Conservation (phyloP, 2,797 vertebrate species). For the Hoplostethus atlanticus region DNA sequence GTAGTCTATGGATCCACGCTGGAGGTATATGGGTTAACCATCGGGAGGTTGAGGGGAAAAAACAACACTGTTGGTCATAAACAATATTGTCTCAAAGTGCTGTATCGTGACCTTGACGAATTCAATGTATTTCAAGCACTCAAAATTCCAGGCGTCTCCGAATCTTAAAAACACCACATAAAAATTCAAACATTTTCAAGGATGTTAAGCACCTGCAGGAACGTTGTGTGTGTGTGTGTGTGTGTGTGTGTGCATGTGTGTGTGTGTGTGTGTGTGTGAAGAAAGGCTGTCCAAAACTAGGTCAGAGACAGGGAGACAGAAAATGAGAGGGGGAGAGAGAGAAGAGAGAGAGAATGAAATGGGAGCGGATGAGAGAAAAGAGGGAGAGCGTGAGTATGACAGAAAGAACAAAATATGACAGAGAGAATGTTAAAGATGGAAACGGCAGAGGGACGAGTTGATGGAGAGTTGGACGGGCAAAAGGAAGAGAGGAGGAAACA, state of each 20-base stretch:
- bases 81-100: conserved; percentile 47
- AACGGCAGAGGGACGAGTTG: conserved; percentile 36
- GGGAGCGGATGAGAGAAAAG: conserved; percentile 24
- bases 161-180: conserved; percentile 48
- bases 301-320: conserved; percentile 69
- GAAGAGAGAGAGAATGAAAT: neutral
- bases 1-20: neutral
- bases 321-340: conserved; percentile 31
- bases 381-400: conserved; percentile 16
- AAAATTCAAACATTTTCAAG: conserved; percentile 59
- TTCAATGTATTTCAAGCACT: conserved; percentile 39
- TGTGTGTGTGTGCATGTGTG: conserved; percentile 16
- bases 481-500: conserved; percentile 16
- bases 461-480: conserved; percentile 11
- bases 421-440: conserved; percentile 15
- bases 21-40: neutral
- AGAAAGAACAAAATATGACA: conserved; percentile 24
- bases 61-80: conserved; percentile 26
- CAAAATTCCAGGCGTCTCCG: conserved; percentile 43
- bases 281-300: conserved; percentile 67
- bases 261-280: conserved; percentile 31
- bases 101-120: conserved; percentile 63
- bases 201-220: conserved; percentile 67
- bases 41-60: conserved; percentile 38
- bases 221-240: conserved; percentile 6